Conservation (phyloP, 1,140 invertebrate species). For the Bombus cullumanus region DNA sequence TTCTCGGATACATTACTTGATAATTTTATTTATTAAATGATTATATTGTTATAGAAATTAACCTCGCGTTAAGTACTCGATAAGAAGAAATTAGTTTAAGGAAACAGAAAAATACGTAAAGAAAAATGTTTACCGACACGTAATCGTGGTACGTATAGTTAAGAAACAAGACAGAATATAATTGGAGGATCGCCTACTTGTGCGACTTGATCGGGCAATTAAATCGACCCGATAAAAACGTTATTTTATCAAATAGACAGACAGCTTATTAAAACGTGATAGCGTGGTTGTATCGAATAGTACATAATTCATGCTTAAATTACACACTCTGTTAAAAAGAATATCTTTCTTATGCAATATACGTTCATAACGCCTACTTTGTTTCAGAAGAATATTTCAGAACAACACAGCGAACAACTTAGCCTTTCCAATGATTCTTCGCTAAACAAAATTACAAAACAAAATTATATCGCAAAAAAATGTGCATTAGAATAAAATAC, state of each 20-base stretch:
- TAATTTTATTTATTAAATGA: no score
- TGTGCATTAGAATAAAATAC: not conserved
- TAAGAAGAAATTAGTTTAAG: not conserved
- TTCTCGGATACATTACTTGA: no score
- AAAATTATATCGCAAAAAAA: not conserved
- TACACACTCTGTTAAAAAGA: not conserved
- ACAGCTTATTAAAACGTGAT: conserved; percentile 1
- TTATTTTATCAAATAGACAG: conserved; percentile 22
- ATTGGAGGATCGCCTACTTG: not conserved
- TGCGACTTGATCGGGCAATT: not conserved
- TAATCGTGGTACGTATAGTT: not conserved
- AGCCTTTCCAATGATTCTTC: not conserved
- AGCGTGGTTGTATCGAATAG: not conserved
- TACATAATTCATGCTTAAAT: not conserved
- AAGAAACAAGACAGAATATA: not conserved
- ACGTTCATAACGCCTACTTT: not conserved
- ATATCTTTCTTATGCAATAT: no score
- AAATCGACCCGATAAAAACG: conserved; percentile 11
- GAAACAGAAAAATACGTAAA: not conserved
- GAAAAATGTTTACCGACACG: not conserved
- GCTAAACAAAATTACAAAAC: not conserved
- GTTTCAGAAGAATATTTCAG: not conserved
- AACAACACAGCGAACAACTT: no score
- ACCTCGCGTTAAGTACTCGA: no score
- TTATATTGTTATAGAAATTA: no score